Evolutionary conservation across 2,888 invertebrate species (phyloP).

Genomic region (Mimachlamys varia): DNA sequence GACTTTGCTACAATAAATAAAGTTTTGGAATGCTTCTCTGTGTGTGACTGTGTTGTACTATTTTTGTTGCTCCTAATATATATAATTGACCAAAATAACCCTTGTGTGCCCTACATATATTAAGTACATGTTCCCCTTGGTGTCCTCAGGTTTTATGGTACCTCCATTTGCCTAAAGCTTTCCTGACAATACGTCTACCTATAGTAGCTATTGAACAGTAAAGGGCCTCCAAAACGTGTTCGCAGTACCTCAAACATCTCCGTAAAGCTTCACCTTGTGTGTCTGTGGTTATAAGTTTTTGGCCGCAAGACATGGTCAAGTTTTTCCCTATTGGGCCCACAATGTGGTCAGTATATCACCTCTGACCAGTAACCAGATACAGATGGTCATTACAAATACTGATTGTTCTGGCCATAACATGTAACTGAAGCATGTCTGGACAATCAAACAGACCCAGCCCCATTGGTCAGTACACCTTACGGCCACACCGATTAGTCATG

Average conservation of each 20-base stretch:
- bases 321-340: not conserved
- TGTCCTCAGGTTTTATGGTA: no score
- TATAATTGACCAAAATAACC: no score
- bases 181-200: not conserved
- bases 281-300: not conserved
- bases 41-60: no score
- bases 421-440: not conserved
- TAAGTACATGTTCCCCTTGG: no score
- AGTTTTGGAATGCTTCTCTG: no score
- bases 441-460: not conserved
- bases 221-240: not conserved
- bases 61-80: no score
- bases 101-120: no score
- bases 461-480: not conserved
- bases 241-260: no score
- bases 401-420: not conserved
- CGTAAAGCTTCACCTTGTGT: not conserved
- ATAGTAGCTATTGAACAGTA: not conserved
- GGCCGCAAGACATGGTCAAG: not conserved
- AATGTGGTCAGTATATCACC: not conserved
- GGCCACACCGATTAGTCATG: not conserved
- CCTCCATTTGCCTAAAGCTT: no score
- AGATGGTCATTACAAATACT: not conserved
- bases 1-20: no score
- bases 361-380: not conserved